These are phyloP conservation scores for Gymnoscopelus braueri DNA, from an alignment of 2,797 vertebrate species.

Conservation along the genomic window DNA sequence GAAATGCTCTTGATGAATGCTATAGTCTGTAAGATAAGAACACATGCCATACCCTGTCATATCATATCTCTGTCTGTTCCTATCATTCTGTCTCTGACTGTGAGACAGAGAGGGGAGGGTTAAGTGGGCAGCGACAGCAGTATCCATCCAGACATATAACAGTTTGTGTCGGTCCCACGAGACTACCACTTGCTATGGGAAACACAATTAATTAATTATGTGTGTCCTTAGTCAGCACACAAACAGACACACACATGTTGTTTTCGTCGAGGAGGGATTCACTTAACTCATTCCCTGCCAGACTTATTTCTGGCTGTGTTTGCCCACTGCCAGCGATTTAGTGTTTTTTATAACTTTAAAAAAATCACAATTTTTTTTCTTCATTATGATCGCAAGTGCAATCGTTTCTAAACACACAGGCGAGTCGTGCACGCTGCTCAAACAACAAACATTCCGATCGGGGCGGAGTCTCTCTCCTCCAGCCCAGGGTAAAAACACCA, in stretches of 20 bases:
- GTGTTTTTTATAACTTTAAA: no score
- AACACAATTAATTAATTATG: slow-evolving; percentile 42
- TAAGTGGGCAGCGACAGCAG: background rate
- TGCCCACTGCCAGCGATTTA: no score
- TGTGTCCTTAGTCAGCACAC: slow-evolving; percentile 32
- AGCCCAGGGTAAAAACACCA: no score
- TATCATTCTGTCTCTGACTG: background rate
- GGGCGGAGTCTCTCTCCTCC: no score
- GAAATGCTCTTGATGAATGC: slow-evolving; percentile 8
- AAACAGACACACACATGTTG: slow-evolving; percentile 9
- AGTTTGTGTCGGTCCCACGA: slow-evolving; percentile 26
- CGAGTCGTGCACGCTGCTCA: no score
- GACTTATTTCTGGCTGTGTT: no score
- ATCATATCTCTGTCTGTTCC: background rate
- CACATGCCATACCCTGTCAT: no score
- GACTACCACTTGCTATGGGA: slow-evolving; percentile 38
- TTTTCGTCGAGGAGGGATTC: slow-evolving; percentile 23
- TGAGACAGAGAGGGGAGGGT: background rate
- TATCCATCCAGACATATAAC: slow-evolving; percentile 24
- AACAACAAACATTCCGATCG: no score
- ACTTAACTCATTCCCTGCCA: no score
- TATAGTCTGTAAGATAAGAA: slow-evolving; percentile 6
- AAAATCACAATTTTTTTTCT: no score
- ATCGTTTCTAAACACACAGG: no score
- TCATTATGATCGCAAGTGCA: no score